phyloP scores from a whole-genome alignment of 2,888 invertebrate species.

The Pristionchus japonicus region DNA sequence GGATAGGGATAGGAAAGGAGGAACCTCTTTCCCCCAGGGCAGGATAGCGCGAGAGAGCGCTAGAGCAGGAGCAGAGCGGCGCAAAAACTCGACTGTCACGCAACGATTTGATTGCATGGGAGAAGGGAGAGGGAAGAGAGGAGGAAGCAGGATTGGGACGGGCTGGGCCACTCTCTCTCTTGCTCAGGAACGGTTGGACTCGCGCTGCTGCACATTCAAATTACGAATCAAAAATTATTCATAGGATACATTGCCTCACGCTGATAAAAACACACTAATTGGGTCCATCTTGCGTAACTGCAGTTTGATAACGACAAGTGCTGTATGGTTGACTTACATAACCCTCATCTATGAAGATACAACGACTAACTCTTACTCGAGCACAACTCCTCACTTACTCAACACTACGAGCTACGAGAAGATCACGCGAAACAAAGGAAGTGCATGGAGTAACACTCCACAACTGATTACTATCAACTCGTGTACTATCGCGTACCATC shows the following conservation, averaged over 20 bases:
- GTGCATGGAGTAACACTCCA: too few species aligned
- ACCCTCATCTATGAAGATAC: too few species aligned
- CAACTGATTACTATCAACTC: not conserved
- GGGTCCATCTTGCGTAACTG: too few species aligned
- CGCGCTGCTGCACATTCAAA: not conserved
- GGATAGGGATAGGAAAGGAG: not conserved
- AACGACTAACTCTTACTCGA: too few species aligned
- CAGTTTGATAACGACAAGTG: too few species aligned
- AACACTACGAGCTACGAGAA: too few species aligned
- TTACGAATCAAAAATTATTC: not conserved
- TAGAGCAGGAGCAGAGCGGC: not conserved
- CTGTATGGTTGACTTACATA: too few species aligned
- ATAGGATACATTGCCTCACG: too few species aligned
- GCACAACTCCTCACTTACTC: too few species aligned
- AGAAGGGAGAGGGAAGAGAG: not conserved
- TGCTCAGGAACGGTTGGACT: not conserved
- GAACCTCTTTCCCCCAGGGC: not conserved
- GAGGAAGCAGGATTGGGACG: not conserved
- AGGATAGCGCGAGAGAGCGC: not conserved
- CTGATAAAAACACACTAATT: too few species aligned
- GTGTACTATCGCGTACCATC: not conserved
- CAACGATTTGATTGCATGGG: constrained; percentile 23
- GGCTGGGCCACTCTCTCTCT: too few species aligned
- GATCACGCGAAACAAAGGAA: too few species aligned
- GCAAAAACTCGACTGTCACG: constrained; percentile 29